These are phyloP conservation scores for Cavia porcellus DNA, from an alignment of 2,113 vertebrate genomes.

Conservation along the genomic window DNA sequence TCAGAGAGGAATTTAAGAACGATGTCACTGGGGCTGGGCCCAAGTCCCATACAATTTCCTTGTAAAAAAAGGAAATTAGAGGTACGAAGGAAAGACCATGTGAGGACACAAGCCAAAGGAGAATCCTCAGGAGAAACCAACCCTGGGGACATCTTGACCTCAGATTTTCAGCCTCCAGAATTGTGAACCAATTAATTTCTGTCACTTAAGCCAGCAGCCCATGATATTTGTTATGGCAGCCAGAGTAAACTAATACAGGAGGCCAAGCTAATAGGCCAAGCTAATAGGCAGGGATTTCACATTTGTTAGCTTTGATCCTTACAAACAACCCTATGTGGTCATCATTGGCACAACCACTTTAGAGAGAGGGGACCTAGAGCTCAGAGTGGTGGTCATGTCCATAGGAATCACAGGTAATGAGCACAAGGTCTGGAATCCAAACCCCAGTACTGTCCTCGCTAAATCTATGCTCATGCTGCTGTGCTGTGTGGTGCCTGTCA, in stretches of 20 bases:
- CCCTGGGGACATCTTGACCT: background rate
- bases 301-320: background rate
- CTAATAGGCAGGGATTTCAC: background rate
- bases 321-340: background rate
- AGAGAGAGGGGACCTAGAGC: background rate
- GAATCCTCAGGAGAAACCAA: background rate
- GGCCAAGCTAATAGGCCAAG: no score
- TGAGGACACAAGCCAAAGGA: background rate
- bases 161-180: background rate
- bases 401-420: background rate
- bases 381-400: background rate
- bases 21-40: background rate
- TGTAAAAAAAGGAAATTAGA: background rate
- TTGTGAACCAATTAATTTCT: background rate
- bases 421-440: background rate
- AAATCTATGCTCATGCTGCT: background rate
- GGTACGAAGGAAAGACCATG: fast-evolving
- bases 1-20: background rate
- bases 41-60: background rate
- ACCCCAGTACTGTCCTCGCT: fast-evolving
- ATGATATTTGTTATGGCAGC: background rate
- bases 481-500: fast-evolving
- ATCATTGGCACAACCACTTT: background rate
- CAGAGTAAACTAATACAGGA: fast-evolving
- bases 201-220: background rate